A percentile compares a stretch with the other conserved stretches of the same genome.
phyloP scores from a whole-genome alignment of 1,140 invertebrate genomes.

The Cherax destructor region DNA sequence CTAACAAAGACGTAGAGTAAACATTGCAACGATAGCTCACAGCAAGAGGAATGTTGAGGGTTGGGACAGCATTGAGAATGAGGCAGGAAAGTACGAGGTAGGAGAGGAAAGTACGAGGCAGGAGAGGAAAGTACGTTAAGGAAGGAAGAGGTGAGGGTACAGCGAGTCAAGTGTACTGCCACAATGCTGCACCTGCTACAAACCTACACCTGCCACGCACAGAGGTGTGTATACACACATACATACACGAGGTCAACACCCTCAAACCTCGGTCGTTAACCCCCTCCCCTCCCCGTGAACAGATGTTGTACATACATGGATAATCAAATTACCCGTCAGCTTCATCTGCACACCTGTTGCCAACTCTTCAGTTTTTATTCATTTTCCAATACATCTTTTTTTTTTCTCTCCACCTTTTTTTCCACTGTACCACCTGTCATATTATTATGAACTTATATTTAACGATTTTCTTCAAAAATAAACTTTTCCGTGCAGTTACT shows the following conservation, averaged over 20 bases:
- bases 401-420: too few relatives aligned
- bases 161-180: too few relatives aligned
- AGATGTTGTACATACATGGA: neutral
- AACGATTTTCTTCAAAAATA: too few relatives aligned
- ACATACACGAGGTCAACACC: neutral
- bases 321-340: neutral
- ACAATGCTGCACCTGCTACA: too few relatives aligned
- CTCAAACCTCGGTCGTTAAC: neutral
- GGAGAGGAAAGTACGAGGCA: neutral
- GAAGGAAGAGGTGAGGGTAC: too few relatives aligned
- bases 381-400: too few relatives aligned
- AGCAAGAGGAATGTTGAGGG: too few relatives aligned
- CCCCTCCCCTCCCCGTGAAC: neutral
- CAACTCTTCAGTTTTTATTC: neutral
- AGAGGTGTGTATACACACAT: neutral
- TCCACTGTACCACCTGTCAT: neutral
- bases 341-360: neutral
- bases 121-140: too few relatives aligned
- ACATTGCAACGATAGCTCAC: too few relatives aligned
- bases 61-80: neutral
- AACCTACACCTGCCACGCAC: slow-evolving; percentile 7
- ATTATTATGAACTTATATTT: too few relatives aligned
- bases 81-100: neutral
- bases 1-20: too few relatives aligned
- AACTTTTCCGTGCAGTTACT: too few relatives aligned